Percentiles rank a stretch among this genome's conserved stretches.
phyloP scores from a whole-genome alignment of 2,113 vertebrate genomes.

The Otis tarda region DNA sequence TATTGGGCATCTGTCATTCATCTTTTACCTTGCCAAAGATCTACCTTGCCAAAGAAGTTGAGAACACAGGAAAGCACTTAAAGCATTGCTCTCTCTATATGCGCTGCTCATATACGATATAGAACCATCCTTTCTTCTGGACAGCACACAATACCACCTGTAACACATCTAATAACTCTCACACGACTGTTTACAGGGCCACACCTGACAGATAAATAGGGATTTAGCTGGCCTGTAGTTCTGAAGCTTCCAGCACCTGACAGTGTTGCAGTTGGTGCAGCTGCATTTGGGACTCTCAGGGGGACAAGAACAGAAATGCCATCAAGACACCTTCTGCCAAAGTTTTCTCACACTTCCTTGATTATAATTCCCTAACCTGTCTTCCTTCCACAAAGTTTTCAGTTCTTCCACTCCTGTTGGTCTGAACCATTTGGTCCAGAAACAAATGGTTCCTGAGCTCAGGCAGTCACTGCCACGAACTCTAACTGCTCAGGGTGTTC shows the following conservation, averaged over 20 bases:
- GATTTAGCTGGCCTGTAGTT: background rate
- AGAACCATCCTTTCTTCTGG: background rate
- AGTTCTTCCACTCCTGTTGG: background rate
- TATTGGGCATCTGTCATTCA: background rate
- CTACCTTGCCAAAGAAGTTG: background rate
- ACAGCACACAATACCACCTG: background rate
- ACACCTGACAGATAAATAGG: background rate
- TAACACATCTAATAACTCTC: background rate
- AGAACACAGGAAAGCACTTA: background rate
- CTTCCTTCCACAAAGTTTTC: background rate
- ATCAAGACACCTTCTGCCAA: background rate
- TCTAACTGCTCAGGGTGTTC: background rate
- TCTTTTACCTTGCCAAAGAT: background rate
- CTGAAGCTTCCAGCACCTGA: background rate
- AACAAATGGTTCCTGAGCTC: background rate
- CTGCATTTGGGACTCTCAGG: background rate
- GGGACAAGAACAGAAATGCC: background rate
- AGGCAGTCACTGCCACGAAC: background rate
- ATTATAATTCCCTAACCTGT: background rate
- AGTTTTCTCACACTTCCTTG: background rate
- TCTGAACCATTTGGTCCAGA: background rate
- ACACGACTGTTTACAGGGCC: background rate
- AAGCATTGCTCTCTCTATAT: background rate
- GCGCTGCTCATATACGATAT: background rate
- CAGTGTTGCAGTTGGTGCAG: background rate